phyloP scores from a whole-genome alignment of 2,113 vertebrate species.

The Pipa parva region DNA sequence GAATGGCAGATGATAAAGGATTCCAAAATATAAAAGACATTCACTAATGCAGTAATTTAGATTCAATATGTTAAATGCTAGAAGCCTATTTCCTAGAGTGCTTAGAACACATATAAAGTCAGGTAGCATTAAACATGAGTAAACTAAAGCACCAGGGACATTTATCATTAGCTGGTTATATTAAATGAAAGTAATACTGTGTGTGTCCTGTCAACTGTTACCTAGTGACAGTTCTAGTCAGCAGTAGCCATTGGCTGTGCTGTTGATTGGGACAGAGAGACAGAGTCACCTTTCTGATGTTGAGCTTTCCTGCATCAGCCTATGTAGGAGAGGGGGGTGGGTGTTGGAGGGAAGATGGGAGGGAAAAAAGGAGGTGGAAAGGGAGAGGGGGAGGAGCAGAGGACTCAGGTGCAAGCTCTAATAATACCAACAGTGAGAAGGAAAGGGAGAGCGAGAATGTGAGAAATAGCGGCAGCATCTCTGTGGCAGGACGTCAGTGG shows the following conservation, averaged over 20 bases:
- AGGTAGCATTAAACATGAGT: constrained; percentile 33
- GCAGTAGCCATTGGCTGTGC: constrained; percentile 68
- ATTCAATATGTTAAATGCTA: too few species aligned
- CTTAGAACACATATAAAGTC: neutral
- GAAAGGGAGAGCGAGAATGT: constrained; percentile 50
- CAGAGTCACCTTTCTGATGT: constrained; percentile 71
- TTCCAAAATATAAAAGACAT: too few species aligned
- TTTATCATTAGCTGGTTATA: constrained; percentile 64
- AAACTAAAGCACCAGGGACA: constrained; percentile 45
- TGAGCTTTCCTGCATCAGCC: constrained; percentile 61
- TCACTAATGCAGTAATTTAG: too few species aligned
- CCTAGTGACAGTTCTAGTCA: constrained; percentile 70
- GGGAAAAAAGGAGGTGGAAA: constrained; percentile 51
- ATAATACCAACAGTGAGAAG: constrained; percentile 49
- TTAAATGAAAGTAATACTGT: constrained; percentile 66
- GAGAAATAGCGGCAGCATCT: constrained; percentile 57
- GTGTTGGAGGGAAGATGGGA: constrained; percentile 50
- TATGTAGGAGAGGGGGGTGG: constrained; percentile 41
- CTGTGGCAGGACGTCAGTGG: constrained; percentile 44
- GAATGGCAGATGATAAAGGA: too few species aligned
- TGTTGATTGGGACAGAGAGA: constrained; percentile 61
- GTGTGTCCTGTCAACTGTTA: constrained; percentile 74
- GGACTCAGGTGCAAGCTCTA: constrained; percentile 76
- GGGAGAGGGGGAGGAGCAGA: constrained; percentile 46
- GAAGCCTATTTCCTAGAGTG: neutral